phyloP scores from a whole-genome alignment of 2,113 vertebrate species.

The Amphiprion percula region DNA sequence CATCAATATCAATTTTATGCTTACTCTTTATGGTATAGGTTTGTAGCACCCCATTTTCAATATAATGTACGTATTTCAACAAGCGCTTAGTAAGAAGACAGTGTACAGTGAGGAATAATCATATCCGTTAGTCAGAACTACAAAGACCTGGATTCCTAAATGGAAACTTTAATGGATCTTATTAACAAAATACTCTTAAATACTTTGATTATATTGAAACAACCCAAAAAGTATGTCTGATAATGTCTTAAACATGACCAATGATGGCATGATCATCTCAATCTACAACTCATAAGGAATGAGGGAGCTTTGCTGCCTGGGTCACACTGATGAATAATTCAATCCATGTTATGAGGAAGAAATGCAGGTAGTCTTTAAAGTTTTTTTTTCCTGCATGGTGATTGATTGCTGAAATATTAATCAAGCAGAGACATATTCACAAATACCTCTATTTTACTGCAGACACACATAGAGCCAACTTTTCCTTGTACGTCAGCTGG shows the following conservation, averaged over 20 bases:
- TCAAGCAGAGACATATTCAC: not conserved
- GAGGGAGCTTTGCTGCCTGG: not conserved
- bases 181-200: constrained; percentile 44
- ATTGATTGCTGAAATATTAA: not conserved
- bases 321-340: constrained; percentile 71
- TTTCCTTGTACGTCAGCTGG: not conserved
- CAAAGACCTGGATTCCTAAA: constrained; percentile 23
- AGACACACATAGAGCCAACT: not conserved
- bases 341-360: constrained; percentile 50
- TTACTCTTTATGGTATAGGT: too few species aligned
- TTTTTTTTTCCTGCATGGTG: not conserved
- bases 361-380: constrained; percentile 16
- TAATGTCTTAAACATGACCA: constrained; percentile 51
- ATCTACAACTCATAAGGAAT: constrained; percentile 25
- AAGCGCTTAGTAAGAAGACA: constrained; percentile 10
- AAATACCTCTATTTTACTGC: not conserved
- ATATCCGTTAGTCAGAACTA: constrained; percentile 39
- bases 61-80: constrained; percentile 17
- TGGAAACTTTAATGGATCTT: constrained; percentile 42
- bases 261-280: constrained; percentile 28
- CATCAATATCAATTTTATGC: too few species aligned
- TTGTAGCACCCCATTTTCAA: constrained; percentile 22
- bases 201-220: constrained; percentile 57
- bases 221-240: constrained; percentile 36
- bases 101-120: constrained; percentile 8